phyloP scores from a whole-genome alignment of 2,113 vertebrate genomes.

The Myotis lucifugus region DNA sequence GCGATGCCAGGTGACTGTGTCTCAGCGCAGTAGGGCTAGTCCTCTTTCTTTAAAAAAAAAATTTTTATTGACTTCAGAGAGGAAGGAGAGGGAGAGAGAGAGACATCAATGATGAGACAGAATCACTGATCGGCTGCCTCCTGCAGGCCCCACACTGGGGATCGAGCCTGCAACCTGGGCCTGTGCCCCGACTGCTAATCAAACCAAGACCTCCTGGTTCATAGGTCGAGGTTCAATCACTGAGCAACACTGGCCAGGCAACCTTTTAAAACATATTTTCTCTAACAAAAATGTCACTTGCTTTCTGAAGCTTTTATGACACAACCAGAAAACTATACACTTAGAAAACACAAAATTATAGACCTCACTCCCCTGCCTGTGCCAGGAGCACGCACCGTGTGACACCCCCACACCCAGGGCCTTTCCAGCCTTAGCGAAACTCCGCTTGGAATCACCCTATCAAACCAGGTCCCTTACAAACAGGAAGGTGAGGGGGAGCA shows the following conservation, averaged over 20 bases:
- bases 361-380: not conserved
- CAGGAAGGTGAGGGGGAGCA: not conserved
- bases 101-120: not conserved
- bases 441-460: not conserved
- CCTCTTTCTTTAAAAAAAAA: not conserved
- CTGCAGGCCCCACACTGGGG: too few relatives aligned
- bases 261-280: not conserved
- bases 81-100: not conserved
- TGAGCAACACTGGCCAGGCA: not conserved
- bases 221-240: not conserved
- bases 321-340: not conserved
- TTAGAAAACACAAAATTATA: not conserved
- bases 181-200: not conserved
- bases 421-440: not conserved
- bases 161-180: not conserved
- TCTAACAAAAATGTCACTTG: not conserved
- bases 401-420: not conserved
- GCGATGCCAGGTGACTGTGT: not conserved
- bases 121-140: not conserved
- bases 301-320: not conserved
- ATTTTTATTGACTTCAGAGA: not conserved
- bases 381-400: not conserved
- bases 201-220: not conserved
- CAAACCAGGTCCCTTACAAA: not conserved
- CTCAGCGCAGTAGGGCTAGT: accelerated